phyloP scores from a whole-genome alignment of 2,888 invertebrate genomes.

The Apomyelois bistriatella region DNA sequence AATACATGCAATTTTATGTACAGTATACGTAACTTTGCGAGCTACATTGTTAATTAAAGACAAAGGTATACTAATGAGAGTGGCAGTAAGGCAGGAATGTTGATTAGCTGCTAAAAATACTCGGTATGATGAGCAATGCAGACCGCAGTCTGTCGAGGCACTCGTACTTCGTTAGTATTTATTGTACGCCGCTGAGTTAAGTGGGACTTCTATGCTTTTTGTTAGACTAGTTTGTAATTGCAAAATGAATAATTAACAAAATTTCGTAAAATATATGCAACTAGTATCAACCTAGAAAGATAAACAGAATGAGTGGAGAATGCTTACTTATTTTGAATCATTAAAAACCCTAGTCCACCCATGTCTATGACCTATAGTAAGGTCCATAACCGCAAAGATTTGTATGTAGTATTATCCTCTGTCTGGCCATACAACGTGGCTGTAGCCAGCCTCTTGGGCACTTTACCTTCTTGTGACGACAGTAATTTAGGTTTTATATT shows the following conservation, averaged over 20 bases:
- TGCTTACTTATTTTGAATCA: no score
- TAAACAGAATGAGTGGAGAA: no score
- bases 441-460: no score
- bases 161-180: constrained; percentile 55
- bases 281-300: no score
- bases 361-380: no score
- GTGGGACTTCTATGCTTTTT: constrained; percentile 6
- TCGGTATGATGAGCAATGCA: constrained; percentile 34
- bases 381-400: no score
- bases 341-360: no score
- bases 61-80: constrained; percentile 41
- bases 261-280: no score
- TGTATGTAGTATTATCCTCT: no score
- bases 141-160: constrained; percentile 34
- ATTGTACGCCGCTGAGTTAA: constrained; percentile 34
- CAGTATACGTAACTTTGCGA: constrained; percentile 7
- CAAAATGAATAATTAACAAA: not conserved
- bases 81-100: constrained; percentile 47
- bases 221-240: not conserved
- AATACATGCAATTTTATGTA: not conserved
- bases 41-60: constrained; percentile 43
- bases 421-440: no score
- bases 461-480: no score
- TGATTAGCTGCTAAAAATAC: constrained; percentile 60
- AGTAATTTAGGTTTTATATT: no score